These are phyloP conservation scores for Drosophila birchii DNA, from an alignment of 2,888 invertebrate genomes.

Conservation along the genomic window DNA sequence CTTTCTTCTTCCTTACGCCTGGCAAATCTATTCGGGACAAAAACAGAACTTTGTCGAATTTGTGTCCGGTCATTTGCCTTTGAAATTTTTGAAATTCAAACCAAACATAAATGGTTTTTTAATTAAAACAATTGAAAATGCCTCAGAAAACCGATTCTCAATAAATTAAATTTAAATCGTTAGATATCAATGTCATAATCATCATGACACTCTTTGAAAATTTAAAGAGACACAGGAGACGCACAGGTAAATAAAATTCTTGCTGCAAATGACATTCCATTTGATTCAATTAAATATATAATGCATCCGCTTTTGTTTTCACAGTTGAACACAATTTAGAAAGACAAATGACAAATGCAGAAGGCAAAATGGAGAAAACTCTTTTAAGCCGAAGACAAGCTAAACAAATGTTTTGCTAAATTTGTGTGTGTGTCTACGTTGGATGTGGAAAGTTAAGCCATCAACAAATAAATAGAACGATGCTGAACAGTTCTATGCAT, in stretches of 20 bases:
- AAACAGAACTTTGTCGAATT: conserved; percentile 34
- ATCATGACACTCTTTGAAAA: conserved; percentile 18
- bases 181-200: conserved; percentile 21
- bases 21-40: conserved; percentile 41
- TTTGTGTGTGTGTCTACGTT: conserved; percentile 15
- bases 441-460: conserved; percentile 22
- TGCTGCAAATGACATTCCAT: conserved; percentile 39
- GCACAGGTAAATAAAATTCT: conserved; percentile 1
- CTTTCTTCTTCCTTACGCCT: conserved; percentile 42
- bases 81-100: conserved; percentile 19
- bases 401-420: conserved; percentile 29
- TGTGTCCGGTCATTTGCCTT: conserved; percentile 43
- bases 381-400: conserved; percentile 24
- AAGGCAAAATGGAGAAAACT: conserved; percentile 24
- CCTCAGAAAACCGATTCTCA: conserved; percentile 21
- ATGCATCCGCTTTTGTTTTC: conserved; percentile 40
- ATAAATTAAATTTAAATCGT: conserved; percentile 41
- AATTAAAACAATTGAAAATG: conserved; percentile 50
- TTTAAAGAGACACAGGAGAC: conserved; percentile 20
- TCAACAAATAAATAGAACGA: conserved; percentile 26
- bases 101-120: conserved; percentile 31
- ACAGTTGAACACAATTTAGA: conserved; percentile 23
- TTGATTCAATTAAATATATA: conserved; percentile 47
- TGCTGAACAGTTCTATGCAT: conserved; percentile 11
- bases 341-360: conserved; percentile 34